These are phyloP conservation scores for Oncopodura yosiiana DNA, from an alignment of 1,140 invertebrate species.

Conservation along the genomic window DNA sequence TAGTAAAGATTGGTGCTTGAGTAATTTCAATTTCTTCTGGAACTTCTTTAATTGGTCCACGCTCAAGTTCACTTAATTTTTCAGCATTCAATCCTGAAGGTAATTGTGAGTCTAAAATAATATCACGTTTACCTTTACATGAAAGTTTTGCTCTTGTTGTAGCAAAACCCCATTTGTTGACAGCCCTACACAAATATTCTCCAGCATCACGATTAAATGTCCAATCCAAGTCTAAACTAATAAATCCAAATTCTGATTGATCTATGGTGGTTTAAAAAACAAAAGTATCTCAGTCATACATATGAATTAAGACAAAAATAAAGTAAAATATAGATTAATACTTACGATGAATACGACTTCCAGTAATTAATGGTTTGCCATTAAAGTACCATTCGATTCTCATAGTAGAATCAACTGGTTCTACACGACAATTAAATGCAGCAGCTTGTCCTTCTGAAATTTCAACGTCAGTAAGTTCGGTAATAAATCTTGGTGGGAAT, in stretches of 20 bases:
- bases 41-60: constrained; percentile 59
- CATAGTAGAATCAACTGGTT: constrained; percentile 77
- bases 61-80: constrained; percentile 84
- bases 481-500: constrained; percentile 59
- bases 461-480: constrained; percentile 72
- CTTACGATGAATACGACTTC: too few species aligned
- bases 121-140: constrained; percentile 71
- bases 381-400: constrained; percentile 91
- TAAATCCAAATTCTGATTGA: constrained; percentile 85
- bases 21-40: constrained; percentile 53
- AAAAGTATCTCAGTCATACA: background rate
- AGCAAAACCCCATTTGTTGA: constrained; percentile 72
- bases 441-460: constrained; percentile 74
- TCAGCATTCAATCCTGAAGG: constrained; percentile 81
- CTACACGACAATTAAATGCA: constrained; percentile 76
- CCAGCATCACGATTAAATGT: constrained; percentile 74
- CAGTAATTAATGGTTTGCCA: constrained; percentile 71
- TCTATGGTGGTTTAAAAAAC: constrained; percentile 66
- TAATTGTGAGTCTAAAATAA: constrained; percentile 83
- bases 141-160: constrained; percentile 73
- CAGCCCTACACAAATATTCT: constrained; percentile 73
- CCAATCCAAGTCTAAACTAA: constrained; percentile 77
- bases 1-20: constrained; percentile 71
- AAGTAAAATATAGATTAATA: constrained; percentile 4
- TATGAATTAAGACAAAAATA: background rate